Percentiles rank a stretch among this genome's conserved stretches.
Conservation (phyloP, 2,797 vertebrate genomes). For the Helicolenus hilgendorfi region DNA sequence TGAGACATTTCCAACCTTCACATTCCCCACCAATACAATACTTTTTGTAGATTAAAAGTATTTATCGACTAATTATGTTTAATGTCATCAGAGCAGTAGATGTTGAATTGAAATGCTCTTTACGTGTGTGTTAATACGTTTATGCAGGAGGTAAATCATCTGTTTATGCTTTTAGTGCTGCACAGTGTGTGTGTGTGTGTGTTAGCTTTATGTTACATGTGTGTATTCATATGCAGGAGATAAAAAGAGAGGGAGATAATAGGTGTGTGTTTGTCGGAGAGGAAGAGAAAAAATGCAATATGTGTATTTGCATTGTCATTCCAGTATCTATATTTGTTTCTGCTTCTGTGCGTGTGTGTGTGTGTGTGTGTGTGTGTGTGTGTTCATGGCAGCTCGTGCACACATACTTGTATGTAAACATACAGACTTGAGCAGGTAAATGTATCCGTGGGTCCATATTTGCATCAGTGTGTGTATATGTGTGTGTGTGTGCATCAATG, state of each 20-base stretch:
- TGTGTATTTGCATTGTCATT: slow-evolving; percentile 24
- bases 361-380: slow-evolving; percentile 11
- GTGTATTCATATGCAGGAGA: neutral
- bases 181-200: neutral
- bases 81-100: slow-evolving; percentile 3
- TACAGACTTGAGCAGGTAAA: slow-evolving; percentile 36
- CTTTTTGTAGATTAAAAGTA: neutral
- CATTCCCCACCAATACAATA: neutral
- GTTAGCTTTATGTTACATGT: neutral
- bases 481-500: neutral
- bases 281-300: neutral
- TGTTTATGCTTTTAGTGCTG: neutral
- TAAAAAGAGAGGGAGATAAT: neutral
- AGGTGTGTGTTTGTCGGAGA: slow-evolving; percentile 12
- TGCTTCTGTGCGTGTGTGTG: neutral
- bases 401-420: neutral
- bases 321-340: slow-evolving; percentile 1
- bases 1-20: neutral
- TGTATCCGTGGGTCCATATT: slow-evolving; percentile 1
- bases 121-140: neutral
- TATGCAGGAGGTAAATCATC: neutral
- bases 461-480: slow-evolving; percentile 12
- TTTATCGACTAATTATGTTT: slow-evolving; percentile 8
- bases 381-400: neutral
- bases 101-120: slow-evolving; percentile 5